Evolutionary conservation across 2,113 vertebrate genomes (phyloP), one percentile per base, ranked within the genome.

Genomic region (Perca schrenkii): DNA sequence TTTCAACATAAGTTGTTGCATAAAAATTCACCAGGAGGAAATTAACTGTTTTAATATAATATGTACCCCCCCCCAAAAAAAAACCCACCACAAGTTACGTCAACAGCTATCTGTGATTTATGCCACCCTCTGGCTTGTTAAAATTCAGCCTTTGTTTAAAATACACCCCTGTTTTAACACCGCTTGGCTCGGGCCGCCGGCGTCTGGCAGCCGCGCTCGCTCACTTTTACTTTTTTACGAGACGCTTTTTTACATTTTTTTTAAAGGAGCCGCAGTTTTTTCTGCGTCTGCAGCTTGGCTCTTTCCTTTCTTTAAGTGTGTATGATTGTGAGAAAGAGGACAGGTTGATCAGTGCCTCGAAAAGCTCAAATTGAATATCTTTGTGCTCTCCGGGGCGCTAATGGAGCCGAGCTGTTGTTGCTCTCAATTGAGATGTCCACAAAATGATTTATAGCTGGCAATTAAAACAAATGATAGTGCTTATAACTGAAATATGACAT

Each of bases 91-190:
- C 58, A 19, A 40, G 77, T 64, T 66, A 64, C 62, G 46, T 50
- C 61, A 57, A 21, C 64, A 81, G 69, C 79, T 77, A 78, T 70
- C 63, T 79, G 67, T 34, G 6, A 64, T 79, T 40, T 40, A 25
- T 81, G 73, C 71, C 79, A 58, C 85, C 82, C 75, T 82, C 74
- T 70, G 72, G 85, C 71, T 31, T 52, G 16, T 82, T 56, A 81
- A 81, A 82, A 80, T 8, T 21, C 80, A 79, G 53, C 84, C 84
- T 86, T 83, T 81, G 80, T 89, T 81, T 74, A 65, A 89, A 86
- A 73, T 56, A 53, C 74, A 68, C 69, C 69, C 77, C 36, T 31
- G 68, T 77, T 83, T 81, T 40, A 80, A 80, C 72, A 11, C 56
- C 36, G 57, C 66, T 56, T 57, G 83, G 79, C 67, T 61, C 3